Evolutionary conservation across 2,797 vertebrate species (phyloP).

Genomic region (Leuciscus waleckii): DNA sequence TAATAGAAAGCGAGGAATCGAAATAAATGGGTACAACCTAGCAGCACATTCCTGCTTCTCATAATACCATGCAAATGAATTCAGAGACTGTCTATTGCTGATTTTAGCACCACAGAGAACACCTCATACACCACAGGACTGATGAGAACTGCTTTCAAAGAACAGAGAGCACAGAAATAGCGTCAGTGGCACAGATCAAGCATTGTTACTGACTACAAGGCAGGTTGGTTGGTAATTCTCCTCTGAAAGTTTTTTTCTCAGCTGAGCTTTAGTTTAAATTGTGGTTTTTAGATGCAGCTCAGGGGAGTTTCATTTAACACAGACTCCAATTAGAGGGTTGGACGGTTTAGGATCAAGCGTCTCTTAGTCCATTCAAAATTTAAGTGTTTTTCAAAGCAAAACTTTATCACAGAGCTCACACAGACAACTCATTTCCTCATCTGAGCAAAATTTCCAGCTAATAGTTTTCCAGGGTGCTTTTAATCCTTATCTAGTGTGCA

Average conservation of each 20-base stretch:
- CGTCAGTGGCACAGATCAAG: background rate
- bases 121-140: background rate
- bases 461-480: background rate
- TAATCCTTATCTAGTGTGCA: background rate
- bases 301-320: constrained; percentile 1
- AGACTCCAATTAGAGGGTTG: constrained; percentile 4
- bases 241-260: background rate
- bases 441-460: background rate
- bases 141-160: background rate
- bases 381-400: constrained; percentile 29
- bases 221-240: background rate
- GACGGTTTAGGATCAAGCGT: constrained; percentile 1
- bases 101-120: constrained; percentile 8
- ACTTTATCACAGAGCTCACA: background rate
- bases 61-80: background rate
- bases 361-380: background rate
- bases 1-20: background rate
- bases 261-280: constrained; percentile 17
- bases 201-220: constrained; percentile 11
- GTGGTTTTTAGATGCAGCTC: constrained; percentile 15
- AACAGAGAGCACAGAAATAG: background rate
- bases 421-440: background rate
- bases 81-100: background rate
- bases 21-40: background rate
- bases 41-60: background rate